phyloP scores from a whole-genome alignment of 2,113 vertebrate genomes.

The Pterocles orientalis region DNA sequence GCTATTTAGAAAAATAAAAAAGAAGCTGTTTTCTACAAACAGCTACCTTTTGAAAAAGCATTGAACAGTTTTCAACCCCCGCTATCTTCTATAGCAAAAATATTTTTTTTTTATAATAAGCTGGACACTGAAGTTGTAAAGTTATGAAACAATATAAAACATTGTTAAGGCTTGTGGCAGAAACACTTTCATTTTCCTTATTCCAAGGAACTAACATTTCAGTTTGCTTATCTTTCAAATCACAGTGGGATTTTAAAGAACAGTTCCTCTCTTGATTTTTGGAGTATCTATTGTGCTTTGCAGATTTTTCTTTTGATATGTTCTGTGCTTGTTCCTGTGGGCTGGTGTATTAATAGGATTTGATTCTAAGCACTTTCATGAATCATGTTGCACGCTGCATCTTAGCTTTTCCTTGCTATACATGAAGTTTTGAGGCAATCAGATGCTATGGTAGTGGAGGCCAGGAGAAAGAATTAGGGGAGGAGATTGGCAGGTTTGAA shows the following conservation, averaged over 20 bases:
- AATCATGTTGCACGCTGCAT: constrained; percentile 12
- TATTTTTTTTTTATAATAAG: background rate
- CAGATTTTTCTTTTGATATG: constrained; percentile 4
- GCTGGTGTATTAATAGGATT: constrained; percentile 24
- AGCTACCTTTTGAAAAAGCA: background rate
- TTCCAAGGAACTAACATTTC: background rate
- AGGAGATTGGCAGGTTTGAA: background rate
- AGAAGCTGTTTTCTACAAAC: background rate
- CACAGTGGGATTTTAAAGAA: background rate
- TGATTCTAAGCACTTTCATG: background rate
- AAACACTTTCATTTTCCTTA: background rate
- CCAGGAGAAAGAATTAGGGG: background rate
- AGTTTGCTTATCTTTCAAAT: background rate
- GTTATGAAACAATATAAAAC: background rate
- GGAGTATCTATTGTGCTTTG: constrained; percentile 22
- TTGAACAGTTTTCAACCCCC: background rate
- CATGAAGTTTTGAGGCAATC: background rate
- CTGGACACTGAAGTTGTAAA: background rate
- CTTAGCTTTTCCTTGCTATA: background rate
- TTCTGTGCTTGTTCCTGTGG: constrained; percentile 8
- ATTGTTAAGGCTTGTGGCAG: background rate
- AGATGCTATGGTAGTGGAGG: background rate
- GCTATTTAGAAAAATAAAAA: background rate
- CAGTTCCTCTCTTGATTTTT: background rate
- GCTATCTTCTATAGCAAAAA: background rate